Conservation (phyloP, 2,888 invertebrate genomes). For the Tethea ocularis region DNA sequence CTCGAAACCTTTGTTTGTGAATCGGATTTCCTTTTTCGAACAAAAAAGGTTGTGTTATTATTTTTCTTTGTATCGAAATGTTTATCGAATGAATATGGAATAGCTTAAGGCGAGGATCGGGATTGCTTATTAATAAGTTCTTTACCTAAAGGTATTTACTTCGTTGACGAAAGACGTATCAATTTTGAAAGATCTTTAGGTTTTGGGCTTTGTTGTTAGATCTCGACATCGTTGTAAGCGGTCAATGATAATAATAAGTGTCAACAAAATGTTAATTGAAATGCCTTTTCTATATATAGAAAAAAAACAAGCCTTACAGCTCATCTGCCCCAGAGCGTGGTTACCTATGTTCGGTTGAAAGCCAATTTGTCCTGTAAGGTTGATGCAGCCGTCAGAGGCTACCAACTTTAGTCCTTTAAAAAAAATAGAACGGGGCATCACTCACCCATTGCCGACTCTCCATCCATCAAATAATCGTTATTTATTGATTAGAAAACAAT, state of each 20-base stretch:
- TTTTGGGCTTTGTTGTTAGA: not conserved
- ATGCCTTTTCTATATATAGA: too few species aligned
- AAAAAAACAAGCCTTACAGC: too few species aligned
- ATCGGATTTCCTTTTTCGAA: slow-evolving; percentile 11
- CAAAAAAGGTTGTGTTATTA: slow-evolving; percentile 6
- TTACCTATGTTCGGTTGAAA: too few species aligned
- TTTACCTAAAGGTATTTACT: not conserved
- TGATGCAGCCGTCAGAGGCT: too few species aligned
- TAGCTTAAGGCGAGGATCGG: not conserved
- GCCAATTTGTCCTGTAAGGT: too few species aligned
- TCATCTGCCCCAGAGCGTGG: too few species aligned
- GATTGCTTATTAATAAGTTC: not conserved
- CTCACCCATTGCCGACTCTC: too few species aligned
- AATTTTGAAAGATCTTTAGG: not conserved
- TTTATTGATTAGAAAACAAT: too few species aligned
- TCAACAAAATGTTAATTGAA: too few species aligned
- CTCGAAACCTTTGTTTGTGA: slow-evolving; percentile 16
- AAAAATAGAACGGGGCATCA: too few species aligned
- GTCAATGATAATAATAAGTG: not conserved
- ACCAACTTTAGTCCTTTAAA: too few species aligned
- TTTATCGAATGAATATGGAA: slow-evolving; percentile 4
- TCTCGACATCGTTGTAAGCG: not conserved
- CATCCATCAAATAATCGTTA: too few species aligned
- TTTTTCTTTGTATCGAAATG: slow-evolving; percentile 8
- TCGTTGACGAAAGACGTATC: not conserved